Base-by-base conservation (phyloP, 2,113 vertebrate species). In the Psophia crepitans region DNA sequence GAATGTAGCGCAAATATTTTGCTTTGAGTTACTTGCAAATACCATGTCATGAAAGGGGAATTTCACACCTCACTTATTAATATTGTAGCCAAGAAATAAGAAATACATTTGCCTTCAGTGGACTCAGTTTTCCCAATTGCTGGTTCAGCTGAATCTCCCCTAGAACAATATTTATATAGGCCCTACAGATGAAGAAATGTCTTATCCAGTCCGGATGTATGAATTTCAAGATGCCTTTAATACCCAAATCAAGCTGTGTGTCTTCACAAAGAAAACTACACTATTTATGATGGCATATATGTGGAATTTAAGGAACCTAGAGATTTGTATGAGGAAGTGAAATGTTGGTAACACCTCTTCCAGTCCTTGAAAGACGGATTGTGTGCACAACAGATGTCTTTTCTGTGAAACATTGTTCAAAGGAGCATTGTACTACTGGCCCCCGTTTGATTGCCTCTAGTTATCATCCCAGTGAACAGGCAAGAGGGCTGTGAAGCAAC, bases 101-200 rank as follows among this genome's bases (percentile, higher is more conserved):
- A 97, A 97, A 82, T 86, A 88, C 53, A 21, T 90, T 78, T 94
- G 46, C 51, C 78, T 96, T 96, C 84, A 91, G 75, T 23, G 11
- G 53, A 89, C 48, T 97, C 85, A 35, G 53, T 94, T 97, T 91
- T 93, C 95, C 88, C 68, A 89, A 37, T 86, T 96, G 89, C 96
- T 96, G 78, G 81, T 98, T 97, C 96, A 97, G 89, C 94, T 95
- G 73, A 96, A 88, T 94, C 61, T 39, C 77, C 92, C 77, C 33
- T 90, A 84, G 92, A 96, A 96, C 70, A 93, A 69, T 95, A 96
- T 97, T 98, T 98, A 96, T 93, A 85, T 94, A 96, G 92, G 71
- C 63, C 74, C 57, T 95, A 80, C 87, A 84, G n/a, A 94, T 93
- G 87, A 96, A 96, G 48, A 97, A 96, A 66, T 44, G 33, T 96